Base-by-base conservation (phyloP, 2,797 vertebrate species). In the Macroramphosus scolopax region DNA sequence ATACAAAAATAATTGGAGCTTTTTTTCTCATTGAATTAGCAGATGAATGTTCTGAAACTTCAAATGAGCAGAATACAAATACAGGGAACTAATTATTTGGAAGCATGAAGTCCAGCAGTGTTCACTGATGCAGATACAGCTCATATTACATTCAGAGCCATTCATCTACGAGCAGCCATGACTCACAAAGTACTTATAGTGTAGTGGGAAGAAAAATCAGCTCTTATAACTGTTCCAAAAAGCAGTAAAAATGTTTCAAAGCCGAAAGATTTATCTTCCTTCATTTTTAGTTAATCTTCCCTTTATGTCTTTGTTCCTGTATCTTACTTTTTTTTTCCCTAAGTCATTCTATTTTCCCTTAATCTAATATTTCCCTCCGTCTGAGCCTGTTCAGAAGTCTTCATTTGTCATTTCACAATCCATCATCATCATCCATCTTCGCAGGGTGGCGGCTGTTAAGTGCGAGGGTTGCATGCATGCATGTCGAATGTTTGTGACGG, bases 361-460 rank as follows among this genome's bases (percentile, higher is more conserved):
- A n/a, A n/a, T n/a, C n/a, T n/a, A n/a, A n/a, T n/a, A n/a, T n/a
- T n/a, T n/a, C n/a, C n/a, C n/a, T n/a, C n/a, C n/a, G n/a, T n/a
- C n/a, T n/a, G n/a, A n/a, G n/a, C n/a, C n/a, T n/a, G n/a, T n/a
- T n/a, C n/a, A n/a, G n/a, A n/a, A n/a, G n/a, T n/a, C n/a, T n/a
- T n/a, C n/a, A 52, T 65, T 68, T 43, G 39, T 69, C 39, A 46
- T 31, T 33, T 39, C 36, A 43, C 36, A 34, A 33, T 41, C 44
- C 17, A 61, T 42, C 34, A 67, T 64, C 49, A 58, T 47, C 61
- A 69, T 64, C 41, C 43, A 58, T 77, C 71, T 50, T 45, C 36
- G 41, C 14, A 14, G 40, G 22, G 8, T 35, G 24, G 20, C 17
- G 17, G n/a, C 32, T 11, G 39, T 32, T 48, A 55, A 60, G 44